These are phyloP conservation scores for Neodiprion pinetum DNA, from an alignment of 1,140 invertebrate species.

Conservation along the genomic window DNA sequence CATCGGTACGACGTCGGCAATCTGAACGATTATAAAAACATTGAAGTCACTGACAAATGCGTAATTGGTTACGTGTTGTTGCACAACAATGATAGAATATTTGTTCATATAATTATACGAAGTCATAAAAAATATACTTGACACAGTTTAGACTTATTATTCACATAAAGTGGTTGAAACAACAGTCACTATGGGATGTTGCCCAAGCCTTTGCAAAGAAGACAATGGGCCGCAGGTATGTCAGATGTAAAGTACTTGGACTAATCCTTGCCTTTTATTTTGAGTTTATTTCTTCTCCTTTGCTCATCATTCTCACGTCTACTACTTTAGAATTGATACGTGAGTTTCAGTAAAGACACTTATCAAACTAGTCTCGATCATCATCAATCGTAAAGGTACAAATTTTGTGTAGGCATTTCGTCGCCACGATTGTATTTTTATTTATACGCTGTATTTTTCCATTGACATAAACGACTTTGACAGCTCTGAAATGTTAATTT, in stretches of 20 bases:
- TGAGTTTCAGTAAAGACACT: no score
- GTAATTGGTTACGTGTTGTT: background rate
- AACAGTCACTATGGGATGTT: slow-evolving; percentile 55
- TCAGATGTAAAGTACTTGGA: slow-evolving; percentile 17
- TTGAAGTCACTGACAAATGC: background rate
- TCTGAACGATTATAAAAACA: background rate
- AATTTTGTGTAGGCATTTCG: no score
- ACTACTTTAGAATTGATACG: slow-evolving; percentile 3
- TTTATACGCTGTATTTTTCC: no score
- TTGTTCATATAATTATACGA: background rate
- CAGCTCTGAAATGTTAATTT: background rate
- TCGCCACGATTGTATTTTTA: no score
- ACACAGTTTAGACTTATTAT: background rate
- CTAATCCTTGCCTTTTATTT: slow-evolving; percentile 1
- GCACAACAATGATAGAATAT: background rate
- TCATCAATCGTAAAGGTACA: no score
- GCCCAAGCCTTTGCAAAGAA: slow-evolving; percentile 68
- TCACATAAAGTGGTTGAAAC: background rate
- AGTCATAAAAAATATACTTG: background rate
- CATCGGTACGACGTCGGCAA: no score
- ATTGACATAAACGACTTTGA: background rate
- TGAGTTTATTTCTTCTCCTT: slow-evolving; percentile 3
- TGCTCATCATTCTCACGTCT: slow-evolving; percentile 6
- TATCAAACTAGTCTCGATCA: no score
- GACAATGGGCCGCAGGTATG: slow-evolving; percentile 66